A percentile compares a stretch with the other conserved stretches of the same genome.
Evolutionary conservation across 1,140 invertebrate genomes (phyloP).

Genomic region (Lasioglossum albipes): DNA sequence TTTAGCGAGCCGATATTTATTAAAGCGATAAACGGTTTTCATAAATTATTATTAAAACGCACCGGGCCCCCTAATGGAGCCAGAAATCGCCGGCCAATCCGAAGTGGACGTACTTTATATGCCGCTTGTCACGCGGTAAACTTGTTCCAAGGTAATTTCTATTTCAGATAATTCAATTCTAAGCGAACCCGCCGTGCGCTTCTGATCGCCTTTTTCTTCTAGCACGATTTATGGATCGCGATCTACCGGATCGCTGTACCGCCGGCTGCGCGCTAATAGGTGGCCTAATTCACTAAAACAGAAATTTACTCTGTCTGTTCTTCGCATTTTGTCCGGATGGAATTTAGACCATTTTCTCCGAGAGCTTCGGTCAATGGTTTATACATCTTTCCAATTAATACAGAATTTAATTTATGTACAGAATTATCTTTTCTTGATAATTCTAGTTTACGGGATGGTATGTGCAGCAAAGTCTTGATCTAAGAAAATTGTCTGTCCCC

Average conservation of each 20-base stretch:
- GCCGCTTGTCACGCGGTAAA: neutral
- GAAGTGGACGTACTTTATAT: neutral
- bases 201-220: neutral
- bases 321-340: no score
- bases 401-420: no score
- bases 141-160: neutral
- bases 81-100: neutral
- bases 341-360: no score
- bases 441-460: no score
- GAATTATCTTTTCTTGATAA: no score
- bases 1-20: constrained; percentile 12
- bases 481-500: no score
- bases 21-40: neutral
- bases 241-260: neutral
- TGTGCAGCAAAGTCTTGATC: no score
- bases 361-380: no score
- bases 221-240: neutral
- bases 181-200: neutral
- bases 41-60: neutral
- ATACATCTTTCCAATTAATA: no score
- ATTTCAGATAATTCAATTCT: neutral
- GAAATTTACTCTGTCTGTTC: no score
- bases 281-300: no score
- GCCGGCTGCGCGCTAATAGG: no score
- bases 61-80: neutral